Conservation (phyloP, 2,797 vertebrate species). For the Sebastes kiyomatsui region DNA sequence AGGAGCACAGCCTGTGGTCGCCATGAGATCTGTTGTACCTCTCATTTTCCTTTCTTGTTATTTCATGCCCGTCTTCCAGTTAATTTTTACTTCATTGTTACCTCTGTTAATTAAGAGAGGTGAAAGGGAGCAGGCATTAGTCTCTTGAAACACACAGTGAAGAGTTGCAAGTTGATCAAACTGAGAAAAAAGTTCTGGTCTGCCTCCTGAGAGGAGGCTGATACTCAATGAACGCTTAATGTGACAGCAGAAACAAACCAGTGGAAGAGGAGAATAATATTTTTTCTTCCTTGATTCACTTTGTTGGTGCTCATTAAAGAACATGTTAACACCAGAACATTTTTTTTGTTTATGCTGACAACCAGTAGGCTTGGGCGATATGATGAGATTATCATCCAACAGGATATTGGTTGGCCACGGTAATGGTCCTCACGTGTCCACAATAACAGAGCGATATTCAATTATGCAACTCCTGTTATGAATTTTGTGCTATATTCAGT, state of each 20-base stretch:
- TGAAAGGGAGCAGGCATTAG: constrained; percentile 41
- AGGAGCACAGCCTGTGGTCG: constrained; percentile 29
- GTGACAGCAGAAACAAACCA: neutral
- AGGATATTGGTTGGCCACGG: too few relatives aligned
- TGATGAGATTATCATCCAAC: too few relatives aligned
- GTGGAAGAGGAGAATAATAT: neutral
- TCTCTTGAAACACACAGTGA: constrained; percentile 14
- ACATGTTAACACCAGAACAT: neutral
- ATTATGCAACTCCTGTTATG: too few relatives aligned
- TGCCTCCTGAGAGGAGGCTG: neutral
- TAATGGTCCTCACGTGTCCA: too few relatives aligned
- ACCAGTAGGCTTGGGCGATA: too few relatives aligned
- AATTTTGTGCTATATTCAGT: too few relatives aligned
- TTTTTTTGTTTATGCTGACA: neutral
- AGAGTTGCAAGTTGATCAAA: constrained; percentile 28
- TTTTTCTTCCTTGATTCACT: neutral
- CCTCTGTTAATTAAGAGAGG: constrained; percentile 50
- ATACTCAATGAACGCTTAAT: neutral
- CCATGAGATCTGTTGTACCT: constrained; percentile 7
- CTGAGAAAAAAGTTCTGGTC: constrained; percentile 12
- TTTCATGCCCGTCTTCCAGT: constrained; percentile 8
- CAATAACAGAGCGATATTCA: too few relatives aligned
- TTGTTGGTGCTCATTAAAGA: neutral
- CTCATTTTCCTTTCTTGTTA: constrained; percentile 15
- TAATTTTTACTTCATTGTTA: constrained; percentile 3